phyloP scores from a whole-genome alignment of 2,797 vertebrate genomes.

The Orientallactaga sibirica region DNA sequence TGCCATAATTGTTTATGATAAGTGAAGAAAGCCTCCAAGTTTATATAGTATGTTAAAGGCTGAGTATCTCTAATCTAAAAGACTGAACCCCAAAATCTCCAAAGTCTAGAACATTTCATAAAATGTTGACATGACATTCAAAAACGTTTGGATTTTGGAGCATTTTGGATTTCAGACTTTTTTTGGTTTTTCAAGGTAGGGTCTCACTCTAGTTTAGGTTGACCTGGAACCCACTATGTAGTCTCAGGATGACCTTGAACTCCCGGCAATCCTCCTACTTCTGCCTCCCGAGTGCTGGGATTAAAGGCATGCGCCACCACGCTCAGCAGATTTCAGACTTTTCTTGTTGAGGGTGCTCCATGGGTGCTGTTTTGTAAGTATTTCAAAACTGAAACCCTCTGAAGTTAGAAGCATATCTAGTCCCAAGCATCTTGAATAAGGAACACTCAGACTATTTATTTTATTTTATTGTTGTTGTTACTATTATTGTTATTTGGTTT shows the following conservation, averaged over 20 bases:
- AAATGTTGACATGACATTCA: neutral
- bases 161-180: neutral
- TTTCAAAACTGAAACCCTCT: neutral
- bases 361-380: neutral
- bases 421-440: neutral
- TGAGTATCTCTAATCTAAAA: neutral
- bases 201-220: too few relatives aligned
- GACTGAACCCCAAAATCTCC: too few relatives aligned
- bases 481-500: too few relatives aligned
- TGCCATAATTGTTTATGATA: neutral
- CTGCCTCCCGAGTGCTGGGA: too few relatives aligned
- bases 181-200: too few relatives aligned
- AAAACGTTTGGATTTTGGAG: too few relatives aligned
- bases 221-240: too few relatives aligned
- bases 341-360: neutral
- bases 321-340: neutral
- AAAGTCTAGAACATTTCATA: neutral
- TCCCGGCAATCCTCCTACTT: too few relatives aligned
- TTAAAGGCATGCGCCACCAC: too few relatives aligned
- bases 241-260: too few relatives aligned
- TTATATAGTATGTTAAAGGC: neutral
- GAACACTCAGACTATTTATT: neutral
- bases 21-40: neutral
- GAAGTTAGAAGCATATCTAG: neutral
- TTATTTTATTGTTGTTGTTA: too few relatives aligned